Evolutionary conservation across 2,888 invertebrate genomes (phyloP), one percentile per base, ranked within the genome.

Genomic region (Trichacis sp.): DNA sequence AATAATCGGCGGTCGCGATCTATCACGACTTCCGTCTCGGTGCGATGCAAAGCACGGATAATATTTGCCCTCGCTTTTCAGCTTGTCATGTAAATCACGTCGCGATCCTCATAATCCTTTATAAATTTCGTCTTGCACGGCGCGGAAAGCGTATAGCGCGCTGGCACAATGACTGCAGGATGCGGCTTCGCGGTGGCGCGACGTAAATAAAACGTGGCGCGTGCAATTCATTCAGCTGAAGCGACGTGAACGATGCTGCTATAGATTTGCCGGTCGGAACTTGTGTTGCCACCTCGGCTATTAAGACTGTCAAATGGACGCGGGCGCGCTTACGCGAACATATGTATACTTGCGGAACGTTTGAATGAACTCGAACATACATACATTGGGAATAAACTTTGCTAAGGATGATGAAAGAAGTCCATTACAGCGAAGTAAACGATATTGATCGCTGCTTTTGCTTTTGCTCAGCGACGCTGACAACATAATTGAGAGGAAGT

Each of bases 301-400:
- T 56, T 56, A 64, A 64, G 60, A 64, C 60, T 64, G 52, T 52
- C 33, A 52, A 55, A 30, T 56, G 60, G 64, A 59, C 60, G 40
- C 52, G 47, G 48, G 33, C 46, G 29, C 42, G 33, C 45, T 29
- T 45, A 12, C 15, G 15, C 18, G 18, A 42, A 56, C 30, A 43
- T 46, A 14, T 15, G 17, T 48, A 48, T 50, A 46, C 46, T 46
- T 18, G 50, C 42, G 36, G 30, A 60, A 49, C 40, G 49, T 19
- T 33, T 19, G 51, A 45, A 33, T 43, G 48, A 47, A 61, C 52
- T 52, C 48, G 42, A 51, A n/a, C n/a, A n/a, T n/a, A n/a, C 48
- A 19, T 12, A 12, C 4, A n/a, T 54, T 57, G 57, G 18, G 53
- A 62, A 64, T 58, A 58, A 58, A 51, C 53, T 54, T 58, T 54